Base-by-base conservation (phyloP, 1,140 invertebrate genomes). In the Parasteatoda tepidariorum region DNA sequence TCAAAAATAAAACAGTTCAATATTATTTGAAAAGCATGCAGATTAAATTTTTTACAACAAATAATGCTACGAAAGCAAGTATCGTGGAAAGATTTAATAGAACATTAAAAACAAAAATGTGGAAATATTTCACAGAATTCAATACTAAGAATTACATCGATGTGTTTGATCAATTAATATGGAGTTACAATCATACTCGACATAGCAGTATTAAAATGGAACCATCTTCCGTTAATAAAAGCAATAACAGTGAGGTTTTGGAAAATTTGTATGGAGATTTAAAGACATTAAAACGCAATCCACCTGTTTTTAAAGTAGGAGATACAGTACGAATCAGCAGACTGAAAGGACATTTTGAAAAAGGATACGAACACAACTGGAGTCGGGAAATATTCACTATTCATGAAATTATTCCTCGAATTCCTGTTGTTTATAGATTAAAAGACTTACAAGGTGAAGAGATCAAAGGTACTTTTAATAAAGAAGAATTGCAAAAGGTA, bases 31-130 rank as follows among this genome's bases (percentile, higher is more conserved):
- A 85, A 76, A 28, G 67, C 88, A 41, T 86, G 86, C 84, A 86
- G 15, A 88, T 91, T 54, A 88, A 90, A 84, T 86, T 90, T 84
- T 90, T 89, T 85, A 89, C 86, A 1, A 90, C 89, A 22, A 89
- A 87, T 86, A 88, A 86, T 68, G 85, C 85, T 61, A 87, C 88
- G 54, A 91, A 91, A 88, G 89, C 89, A 15, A 86, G 87, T 18
- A 87, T 90, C 38, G 87, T 88, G 38, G 90, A 91, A 86, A 62
- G 90, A 68, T 89, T 90, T 70, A 90, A 90, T 86, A 84, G 88
- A 84, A 91, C 89, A 26, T 85, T n/a, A n/a, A n/a, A n/a, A n/a
- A n/a, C n/a, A n/a, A n/a, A n/a, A n/a, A n/a, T n/a, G n/a, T n/a
- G n/a, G 83, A 88, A 87, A 67, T 89, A 85, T 55, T 90, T 91